Evolutionary conservation across 2,113 vertebrate genomes (phyloP).

Genomic region (Silurus glanis): DNA sequence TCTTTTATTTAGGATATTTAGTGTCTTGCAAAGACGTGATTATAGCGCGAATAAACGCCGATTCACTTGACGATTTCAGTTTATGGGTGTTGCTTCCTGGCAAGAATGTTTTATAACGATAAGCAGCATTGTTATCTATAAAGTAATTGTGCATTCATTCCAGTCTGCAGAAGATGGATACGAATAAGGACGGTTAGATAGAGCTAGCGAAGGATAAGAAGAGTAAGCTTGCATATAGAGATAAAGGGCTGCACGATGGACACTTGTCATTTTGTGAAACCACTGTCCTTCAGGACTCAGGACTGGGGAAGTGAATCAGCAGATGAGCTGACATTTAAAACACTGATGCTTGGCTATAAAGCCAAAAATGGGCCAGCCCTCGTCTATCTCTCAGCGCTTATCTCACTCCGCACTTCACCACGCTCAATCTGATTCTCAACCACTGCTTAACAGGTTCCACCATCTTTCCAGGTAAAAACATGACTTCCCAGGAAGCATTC

Average conservation of each 20-base stretch:
- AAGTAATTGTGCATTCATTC: slow-evolving; percentile 26
- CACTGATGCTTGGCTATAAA: too few species aligned
- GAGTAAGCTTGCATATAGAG: slow-evolving; percentile 5
- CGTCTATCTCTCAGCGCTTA: too few species aligned
- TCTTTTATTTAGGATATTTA: too few species aligned
- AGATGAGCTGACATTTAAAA: not conserved
- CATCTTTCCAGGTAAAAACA: too few species aligned
- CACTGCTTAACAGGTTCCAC: too few species aligned
- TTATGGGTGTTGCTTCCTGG: not conserved
- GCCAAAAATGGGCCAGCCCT: too few species aligned
- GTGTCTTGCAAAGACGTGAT: not conserved
- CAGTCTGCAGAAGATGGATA: slow-evolving; percentile 21
- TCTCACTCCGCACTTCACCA: too few species aligned
- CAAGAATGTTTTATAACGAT: slow-evolving; percentile 37
- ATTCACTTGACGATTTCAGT: slow-evolving; percentile 12
- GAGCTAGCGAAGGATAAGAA: not conserved
- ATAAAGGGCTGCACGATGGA: not conserved
- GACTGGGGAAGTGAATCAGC: slow-evolving; percentile 18
- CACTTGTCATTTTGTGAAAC: not conserved
- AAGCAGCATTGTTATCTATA: slow-evolving; percentile 15
- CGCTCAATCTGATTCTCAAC: too few species aligned
- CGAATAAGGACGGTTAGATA: not conserved
- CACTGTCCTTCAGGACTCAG: slow-evolving; percentile 27
- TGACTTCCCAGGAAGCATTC: too few species aligned
- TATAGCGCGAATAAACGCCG: slow-evolving; percentile 39